Evolutionary conservation across 2,888 invertebrate genomes (phyloP).

Genomic region (Gastrophysa polygoni): DNA sequence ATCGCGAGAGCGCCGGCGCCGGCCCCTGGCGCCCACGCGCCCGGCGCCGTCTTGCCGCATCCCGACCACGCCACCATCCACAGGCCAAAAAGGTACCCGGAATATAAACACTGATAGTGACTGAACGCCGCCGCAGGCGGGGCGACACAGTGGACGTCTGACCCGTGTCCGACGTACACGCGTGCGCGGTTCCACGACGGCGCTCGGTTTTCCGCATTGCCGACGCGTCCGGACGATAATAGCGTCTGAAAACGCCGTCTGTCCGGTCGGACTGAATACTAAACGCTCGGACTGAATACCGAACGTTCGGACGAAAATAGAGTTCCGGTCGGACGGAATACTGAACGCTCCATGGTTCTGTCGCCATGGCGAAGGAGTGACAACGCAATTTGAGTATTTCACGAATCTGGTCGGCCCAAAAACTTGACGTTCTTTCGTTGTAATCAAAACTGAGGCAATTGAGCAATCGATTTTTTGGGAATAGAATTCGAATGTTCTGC

Average conservation of each 20-base stretch:
- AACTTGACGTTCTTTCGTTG: no score
- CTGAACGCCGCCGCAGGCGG: constrained; percentile 45
- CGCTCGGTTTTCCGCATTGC: constrained; percentile 31
- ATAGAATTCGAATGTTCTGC: no score
- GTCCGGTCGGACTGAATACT: constrained; percentile 12
- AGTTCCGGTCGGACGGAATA: neutral
- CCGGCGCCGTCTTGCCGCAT: constrained; percentile 49
- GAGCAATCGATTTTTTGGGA: no score
- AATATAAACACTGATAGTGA: constrained; percentile 77
- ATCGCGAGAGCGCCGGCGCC: constrained; percentile 61
- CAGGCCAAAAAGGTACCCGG: constrained; percentile 69
- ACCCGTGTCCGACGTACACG: constrained; percentile 31
- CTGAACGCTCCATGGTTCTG: no score
- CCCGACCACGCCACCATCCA: constrained; percentile 60
- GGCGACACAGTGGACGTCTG: constrained; percentile 42
- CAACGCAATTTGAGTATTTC: no score
- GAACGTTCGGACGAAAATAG: no score
- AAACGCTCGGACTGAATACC: neutral
- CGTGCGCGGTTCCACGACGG: constrained; percentile 36
- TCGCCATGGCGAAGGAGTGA: no score
- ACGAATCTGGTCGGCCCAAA: no score
- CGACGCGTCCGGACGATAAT: constrained; percentile 21
- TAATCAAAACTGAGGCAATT: no score
- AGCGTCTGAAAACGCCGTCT: no score
- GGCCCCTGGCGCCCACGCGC: constrained; percentile 52